These are phyloP conservation scores for Taeniopygia guttata DNA, from an alignment of 2,797 vertebrate species.

Conservation along the genomic window DNA sequence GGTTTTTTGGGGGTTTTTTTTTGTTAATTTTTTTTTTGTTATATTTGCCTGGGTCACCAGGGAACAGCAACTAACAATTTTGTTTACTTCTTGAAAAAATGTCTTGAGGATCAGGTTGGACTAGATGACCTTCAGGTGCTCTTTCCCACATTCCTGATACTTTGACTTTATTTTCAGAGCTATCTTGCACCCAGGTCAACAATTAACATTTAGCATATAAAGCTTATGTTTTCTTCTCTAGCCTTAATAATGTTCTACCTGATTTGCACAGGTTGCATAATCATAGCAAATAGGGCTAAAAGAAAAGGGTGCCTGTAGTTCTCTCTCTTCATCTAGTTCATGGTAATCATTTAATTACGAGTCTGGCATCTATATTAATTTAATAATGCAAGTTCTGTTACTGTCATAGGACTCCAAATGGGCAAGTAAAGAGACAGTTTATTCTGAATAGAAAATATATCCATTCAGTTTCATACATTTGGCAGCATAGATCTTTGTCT, in stretches of 20 bases:
- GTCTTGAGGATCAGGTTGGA: neutral
- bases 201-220: neutral
- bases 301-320: neutral
- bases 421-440: neutral
- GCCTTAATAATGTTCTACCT: neutral
- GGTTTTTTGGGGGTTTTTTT: too few species aligned
- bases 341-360: neutral
- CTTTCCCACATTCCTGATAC: neutral
- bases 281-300: neutral
- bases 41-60: neutral
- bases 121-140: neutral
- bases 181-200: neutral
- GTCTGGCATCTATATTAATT: neutral
- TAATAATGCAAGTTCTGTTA: neutral
- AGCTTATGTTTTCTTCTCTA: neutral
- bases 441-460: neutral
- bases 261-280: neutral
- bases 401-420: neutral
- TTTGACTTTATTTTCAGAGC: neutral
- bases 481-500: neutral
- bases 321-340: neutral
- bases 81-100: neutral
- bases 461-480: neutral
- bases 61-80: neutral
- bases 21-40: too few species aligned